phyloP scores from a whole-genome alignment of 2,113 vertebrate species.

The Podarcis raffonei region DNA sequence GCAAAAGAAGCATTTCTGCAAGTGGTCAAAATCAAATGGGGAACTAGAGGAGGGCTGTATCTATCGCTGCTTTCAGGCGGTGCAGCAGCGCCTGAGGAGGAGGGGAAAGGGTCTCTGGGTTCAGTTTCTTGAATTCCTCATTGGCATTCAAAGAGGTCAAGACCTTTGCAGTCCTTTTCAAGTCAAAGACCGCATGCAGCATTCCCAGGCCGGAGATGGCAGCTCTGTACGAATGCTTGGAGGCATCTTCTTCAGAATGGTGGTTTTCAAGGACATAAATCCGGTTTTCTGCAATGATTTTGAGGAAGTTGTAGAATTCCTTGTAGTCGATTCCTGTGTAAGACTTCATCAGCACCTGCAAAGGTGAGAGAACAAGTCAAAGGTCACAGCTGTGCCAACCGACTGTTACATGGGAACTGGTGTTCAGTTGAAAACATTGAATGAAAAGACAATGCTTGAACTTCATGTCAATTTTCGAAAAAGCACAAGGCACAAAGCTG shows the following conservation, averaged over 20 bases:
- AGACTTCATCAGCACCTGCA: conserved; percentile 92
- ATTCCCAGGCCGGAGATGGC: conserved; percentile 75
- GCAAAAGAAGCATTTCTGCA: conserved; percentile 19
- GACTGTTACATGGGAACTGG: too few species aligned
- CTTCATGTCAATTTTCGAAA: neutral
- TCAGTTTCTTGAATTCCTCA: conserved; percentile 86
- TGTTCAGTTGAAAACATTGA: too few species aligned
- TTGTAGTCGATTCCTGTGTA: conserved; percentile 92
- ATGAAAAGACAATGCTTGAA: neutral
- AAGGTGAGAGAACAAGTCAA: neutral
- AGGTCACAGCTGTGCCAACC: neutral
- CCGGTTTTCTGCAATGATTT: conserved; percentile 85
- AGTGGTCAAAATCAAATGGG: neutral
- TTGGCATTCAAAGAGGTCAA: conserved; percentile 84
- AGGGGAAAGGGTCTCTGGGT: conserved; percentile 68
- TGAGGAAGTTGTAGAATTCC: conserved; percentile 93
- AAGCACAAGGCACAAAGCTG: neutral
- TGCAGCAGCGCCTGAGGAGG: conserved; percentile 80
- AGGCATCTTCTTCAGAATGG: conserved; percentile 59
- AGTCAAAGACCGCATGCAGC: conserved; percentile 88
- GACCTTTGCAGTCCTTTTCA: conserved; percentile 82
- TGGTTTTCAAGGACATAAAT: conserved; percentile 75
- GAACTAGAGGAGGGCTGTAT: conserved; percentile 48
- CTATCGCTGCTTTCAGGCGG: conserved; percentile 80
- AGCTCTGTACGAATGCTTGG: conserved; percentile 61